Evolutionary conservation across 2,797 vertebrate species (phyloP), one percentile per base, ranked within the genome.

Genomic region (Gila robusta): DNA sequence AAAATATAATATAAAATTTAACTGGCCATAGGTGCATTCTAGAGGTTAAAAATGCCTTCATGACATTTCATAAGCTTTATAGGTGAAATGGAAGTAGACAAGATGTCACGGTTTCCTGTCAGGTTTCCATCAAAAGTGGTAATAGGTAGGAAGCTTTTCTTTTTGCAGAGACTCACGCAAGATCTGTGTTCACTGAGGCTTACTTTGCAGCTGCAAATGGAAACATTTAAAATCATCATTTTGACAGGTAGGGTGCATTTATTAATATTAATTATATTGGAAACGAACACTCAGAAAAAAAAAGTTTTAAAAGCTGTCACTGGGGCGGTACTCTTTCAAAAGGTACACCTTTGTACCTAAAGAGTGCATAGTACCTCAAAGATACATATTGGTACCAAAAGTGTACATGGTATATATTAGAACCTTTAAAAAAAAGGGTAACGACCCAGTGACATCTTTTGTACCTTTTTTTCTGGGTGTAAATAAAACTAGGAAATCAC

Each of bases 231-330:
- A 73, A 44, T 85, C 17, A 19, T 82, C 37, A 3, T 85, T 56
- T 71, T 82, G 26, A 44, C 73, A 79, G 83, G 87, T 88, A 54
- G 11, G 67, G 17, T 10, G 23, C 10, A 9, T 32, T 66, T 16
- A 16, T 64, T 64, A 28, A 26, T 16, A 64, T 28, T 64, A 6
- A 64, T 64, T 26, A 26, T 28, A 28, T 28, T 66, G 6, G 2
- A 66, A 28, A 32, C 1, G 0, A 26, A 59, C 9, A 59, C 23
- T n/a, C 21, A 59, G 54, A 10, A 56, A 4, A 56, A 56, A 56
- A 56, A 56, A 56, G 2, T 56, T 56, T 9, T 8, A 23, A n/a
- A 59, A 59, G 56, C 56, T 26, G 23, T 12, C 9, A 26, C 56
- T 5, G 4, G n/a, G 4, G n/a, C n/a, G 1, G 0, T 9, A 23